Base-by-base conservation (phyloP, 2,888 invertebrate genomes). In the Odontothrips loti region DNA sequence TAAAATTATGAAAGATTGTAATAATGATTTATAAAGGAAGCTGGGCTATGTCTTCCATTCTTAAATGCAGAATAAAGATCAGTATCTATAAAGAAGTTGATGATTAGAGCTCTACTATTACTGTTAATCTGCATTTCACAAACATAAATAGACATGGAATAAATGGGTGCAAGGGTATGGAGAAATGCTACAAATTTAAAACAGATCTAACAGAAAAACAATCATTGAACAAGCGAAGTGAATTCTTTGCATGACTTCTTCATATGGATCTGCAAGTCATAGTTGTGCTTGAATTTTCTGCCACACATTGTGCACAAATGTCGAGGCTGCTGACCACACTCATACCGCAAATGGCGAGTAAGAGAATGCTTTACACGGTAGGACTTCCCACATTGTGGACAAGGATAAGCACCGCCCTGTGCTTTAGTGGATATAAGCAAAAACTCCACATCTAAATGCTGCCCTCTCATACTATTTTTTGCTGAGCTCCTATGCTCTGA, bases 381-480 rank as follows among this genome's bases (percentile, higher is more conserved):
- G 82, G 87, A 86, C 83, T 89, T 89, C 82, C 89, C 89, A 83
- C 90, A 90, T 83, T 89, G 88, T 63, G 81, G 51, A 75, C 84
- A 84, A 11, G 27, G 23, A 75, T 23, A 75, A 27, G 27, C 68
- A 75, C 27, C 12, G 23, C 68, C 4, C 12, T 75, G 23, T 23
- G 23, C 23, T 75, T 75, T 75, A 27, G 23, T 27, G 10, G 68
- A 75, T 11, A 75, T 75, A 23, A 75, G 12, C 23, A 75, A 27
- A 75, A 75, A 75, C n/a, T 75, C 68, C 68, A 75, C 27, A 75
- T 75, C 68, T 75, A 75, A 23, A 11, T 75, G 68, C 12, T 27
- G 68, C 27, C 27, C 23, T 27, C 27, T 23, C 68, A 23, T 27
- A 75, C 27, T 27, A 27, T 27, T 75, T 75, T 27, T 75, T 9